Percentiles rank a stretch among this genome's conserved stretches.
phyloP scores from a whole-genome alignment of 2,888 invertebrate species.

The Scrobipalpa costella region DNA sequence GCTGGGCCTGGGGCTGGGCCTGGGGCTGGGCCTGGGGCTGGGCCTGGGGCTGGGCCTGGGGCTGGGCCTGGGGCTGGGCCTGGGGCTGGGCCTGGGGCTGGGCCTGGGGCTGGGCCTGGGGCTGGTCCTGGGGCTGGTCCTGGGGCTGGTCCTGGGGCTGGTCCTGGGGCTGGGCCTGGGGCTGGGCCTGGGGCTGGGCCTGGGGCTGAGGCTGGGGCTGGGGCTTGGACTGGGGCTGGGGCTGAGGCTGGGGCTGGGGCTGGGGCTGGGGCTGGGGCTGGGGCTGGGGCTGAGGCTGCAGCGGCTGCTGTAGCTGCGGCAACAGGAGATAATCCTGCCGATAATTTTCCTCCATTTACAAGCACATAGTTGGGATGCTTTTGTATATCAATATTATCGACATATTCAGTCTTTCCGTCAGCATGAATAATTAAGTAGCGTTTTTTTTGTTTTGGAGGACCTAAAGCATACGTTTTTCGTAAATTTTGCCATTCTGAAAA shows the following conservation, averaged over 20 bases:
- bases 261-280: no score
- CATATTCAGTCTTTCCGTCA: conserved; percentile 51
- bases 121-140: neutral
- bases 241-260: no score
- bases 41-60: neutral
- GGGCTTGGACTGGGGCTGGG: no score
- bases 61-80: neutral
- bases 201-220: no score
- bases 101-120: neutral
- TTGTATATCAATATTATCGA: conserved; percentile 44
- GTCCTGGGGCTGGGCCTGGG: no score
- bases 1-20: neutral
- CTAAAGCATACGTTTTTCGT: neutral
- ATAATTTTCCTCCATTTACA: conserved; percentile 30
- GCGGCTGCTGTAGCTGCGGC: neutral
- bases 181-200: no score
- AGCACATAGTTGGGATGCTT: conserved; percentile 44
- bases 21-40: neutral
- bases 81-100: neutral
- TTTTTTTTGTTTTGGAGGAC: conserved; percentile 38
- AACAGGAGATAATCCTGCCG: neutral
- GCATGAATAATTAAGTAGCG: conserved; percentile 49
- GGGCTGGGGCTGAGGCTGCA: neutral
- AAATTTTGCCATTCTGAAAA: conserved; percentile 7
- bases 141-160: no score